These are phyloP conservation scores for Akabosia matsudoensis DNA, from an alignment of 1,140 invertebrate species.

Conservation along the genomic window DNA sequence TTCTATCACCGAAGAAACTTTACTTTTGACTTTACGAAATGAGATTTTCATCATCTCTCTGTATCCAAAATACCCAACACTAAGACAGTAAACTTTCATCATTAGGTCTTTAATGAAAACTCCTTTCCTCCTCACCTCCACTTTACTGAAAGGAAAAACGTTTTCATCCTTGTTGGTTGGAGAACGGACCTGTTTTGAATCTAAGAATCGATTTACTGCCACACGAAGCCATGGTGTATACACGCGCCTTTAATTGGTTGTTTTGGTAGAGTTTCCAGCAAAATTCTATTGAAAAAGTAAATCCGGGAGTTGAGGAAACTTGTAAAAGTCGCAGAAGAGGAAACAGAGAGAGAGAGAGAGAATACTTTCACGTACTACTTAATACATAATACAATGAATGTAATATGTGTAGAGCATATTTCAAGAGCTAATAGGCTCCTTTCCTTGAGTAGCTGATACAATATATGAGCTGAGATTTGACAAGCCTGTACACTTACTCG, in stretches of 20 bases:
- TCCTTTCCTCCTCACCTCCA: background rate
- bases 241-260: too few species aligned
- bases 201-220: too few species aligned
- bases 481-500: background rate
- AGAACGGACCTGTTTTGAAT: background rate
- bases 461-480: background rate
- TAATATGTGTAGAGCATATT: too few species aligned
- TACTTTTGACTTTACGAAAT: background rate
- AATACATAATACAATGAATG: too few species aligned
- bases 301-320: too few species aligned
- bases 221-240: too few species aligned
- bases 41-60: slow-evolving; percentile 9
- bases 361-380: too few species aligned
- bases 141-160: background rate
- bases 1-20: background rate
- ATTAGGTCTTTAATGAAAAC: background rate
- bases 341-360: too few species aligned
- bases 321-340: too few species aligned
- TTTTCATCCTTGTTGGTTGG: background rate
- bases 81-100: background rate
- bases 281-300: too few species aligned
- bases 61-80: background rate
- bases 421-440: background rate
- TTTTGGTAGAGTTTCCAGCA: too few species aligned
- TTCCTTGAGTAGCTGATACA: background rate